phyloP scores from a whole-genome alignment of 2,113 vertebrate genomes.

The Xiphophorus maculatus region DNA sequence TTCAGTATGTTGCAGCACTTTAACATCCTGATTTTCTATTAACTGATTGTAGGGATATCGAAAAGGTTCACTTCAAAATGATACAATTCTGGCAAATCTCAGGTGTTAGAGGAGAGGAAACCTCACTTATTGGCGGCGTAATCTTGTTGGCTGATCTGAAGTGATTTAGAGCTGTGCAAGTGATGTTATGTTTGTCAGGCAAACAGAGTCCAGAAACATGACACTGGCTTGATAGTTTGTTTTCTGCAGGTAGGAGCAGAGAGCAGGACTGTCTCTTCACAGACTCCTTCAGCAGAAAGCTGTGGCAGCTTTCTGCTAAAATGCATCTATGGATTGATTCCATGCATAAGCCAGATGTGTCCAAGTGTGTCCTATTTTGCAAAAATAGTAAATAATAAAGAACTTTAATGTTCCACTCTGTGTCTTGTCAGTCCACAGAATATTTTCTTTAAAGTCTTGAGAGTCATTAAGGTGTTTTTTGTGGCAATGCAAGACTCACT shows the following conservation, averaged over 20 bases:
- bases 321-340: background rate
- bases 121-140: background rate
- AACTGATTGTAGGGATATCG: no score
- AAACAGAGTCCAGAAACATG: slow-evolving; percentile 65
- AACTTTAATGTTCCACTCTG: background rate
- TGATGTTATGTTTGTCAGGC: slow-evolving; percentile 49
- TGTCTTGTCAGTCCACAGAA: background rate
- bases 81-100: background rate
- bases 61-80: background rate
- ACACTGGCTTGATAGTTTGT: slow-evolving; percentile 49
- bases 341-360: background rate
- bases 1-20: background rate
- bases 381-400: background rate
- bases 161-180: slow-evolving; percentile 12
- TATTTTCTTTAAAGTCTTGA: background rate
- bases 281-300: background rate
- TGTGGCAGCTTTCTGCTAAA: background rate
- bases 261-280: slow-evolving; percentile 29
- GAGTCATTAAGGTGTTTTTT: background rate
- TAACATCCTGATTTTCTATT: no score
- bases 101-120: background rate
- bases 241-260: slow-evolving; percentile 47
- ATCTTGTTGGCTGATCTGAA: background rate
- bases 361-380: no score
- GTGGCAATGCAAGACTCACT: background rate